phyloP scores from a whole-genome alignment of 2,113 vertebrate genomes.

The Montifringilla adamsi region DNA sequence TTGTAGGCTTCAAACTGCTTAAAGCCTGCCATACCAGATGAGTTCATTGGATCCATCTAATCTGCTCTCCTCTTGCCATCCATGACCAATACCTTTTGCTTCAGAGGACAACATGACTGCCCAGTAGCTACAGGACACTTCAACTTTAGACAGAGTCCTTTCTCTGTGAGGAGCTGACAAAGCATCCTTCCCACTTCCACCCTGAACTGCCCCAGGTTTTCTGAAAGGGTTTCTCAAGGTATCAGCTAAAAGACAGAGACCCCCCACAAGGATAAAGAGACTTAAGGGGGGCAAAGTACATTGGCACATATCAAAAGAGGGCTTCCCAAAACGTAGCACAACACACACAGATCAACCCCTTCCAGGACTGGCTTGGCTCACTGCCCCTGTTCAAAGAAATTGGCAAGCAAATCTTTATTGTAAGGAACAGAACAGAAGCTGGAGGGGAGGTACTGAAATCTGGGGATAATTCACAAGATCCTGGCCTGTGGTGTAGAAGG shows the following conservation, averaged over 20 bases:
- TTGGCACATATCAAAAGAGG: conserved; percentile 2
- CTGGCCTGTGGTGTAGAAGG: conserved; percentile 1
- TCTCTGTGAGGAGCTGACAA: background rate
- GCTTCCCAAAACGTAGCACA: conserved; percentile 40
- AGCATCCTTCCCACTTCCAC: background rate
- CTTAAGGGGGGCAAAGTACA: conserved; percentile 26
- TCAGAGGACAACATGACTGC: background rate
- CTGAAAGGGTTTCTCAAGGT: background rate
- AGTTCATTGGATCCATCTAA: conserved; percentile 49
- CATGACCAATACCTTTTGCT: conserved; percentile 23
- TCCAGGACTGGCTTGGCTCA: conserved; percentile 53
- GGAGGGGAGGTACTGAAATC: conserved; percentile 58
- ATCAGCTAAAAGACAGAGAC: background rate
- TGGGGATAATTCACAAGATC: conserved; percentile 60
- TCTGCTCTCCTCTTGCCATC: conserved; percentile 25
- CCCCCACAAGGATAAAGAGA: background rate
- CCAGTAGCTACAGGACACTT: background rate
- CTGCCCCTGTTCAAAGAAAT: conserved; percentile 46
- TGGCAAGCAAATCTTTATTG: conserved; percentile 62
- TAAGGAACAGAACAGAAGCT: conserved; percentile 67
- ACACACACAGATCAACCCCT: conserved; percentile 45
- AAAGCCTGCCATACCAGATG: conserved; percentile 55
- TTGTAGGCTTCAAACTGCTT: conserved; percentile 62
- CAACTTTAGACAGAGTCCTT: background rate
- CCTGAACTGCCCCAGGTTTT: background rate